Base-by-base conservation (phyloP, 2,113 vertebrate species). In the Enhydra lutris region DNA sequence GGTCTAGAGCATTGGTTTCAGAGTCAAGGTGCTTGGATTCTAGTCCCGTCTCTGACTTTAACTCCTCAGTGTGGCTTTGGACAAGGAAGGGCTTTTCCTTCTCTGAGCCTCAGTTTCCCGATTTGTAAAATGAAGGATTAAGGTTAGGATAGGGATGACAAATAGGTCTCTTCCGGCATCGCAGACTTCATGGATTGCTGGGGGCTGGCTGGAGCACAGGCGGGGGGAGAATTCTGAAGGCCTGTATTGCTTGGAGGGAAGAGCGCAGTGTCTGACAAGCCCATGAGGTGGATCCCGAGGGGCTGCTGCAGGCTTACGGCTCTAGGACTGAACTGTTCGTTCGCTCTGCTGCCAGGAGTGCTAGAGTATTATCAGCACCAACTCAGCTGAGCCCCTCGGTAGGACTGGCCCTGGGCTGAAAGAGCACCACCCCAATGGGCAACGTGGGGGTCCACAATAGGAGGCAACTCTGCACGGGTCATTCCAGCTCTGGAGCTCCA, bases 11-110 rank as follows among this genome's bases (percentile, higher is more conserved):
- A 71, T 23, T 80, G 20, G 9, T 89, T 69, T 79, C 52, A 69
- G 36, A 79, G 26, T n/a, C 20, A 34, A 50, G 39, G 18, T 8
- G 57, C n/a, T 96, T 55, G 47, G 15, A 71, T 55, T 90, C 42
- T 71, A 80, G n/a, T 18, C 81, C 9, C 45, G 29, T n/a, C 69
- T 80, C 87, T 84, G 63, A 69, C 74, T 81, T 91, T 81, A 84
- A 89, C 42, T 96, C 24, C 73, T 52, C 52, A 36, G n/a, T 63
- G 45, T n/a, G 42, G 52, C n/a, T 18, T 55, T 63, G 34, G 36
- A 34, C 7, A 57, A 67, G 31, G 63, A 67, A 18, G 26, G 42
- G 50, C 6, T 61, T 90, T 84, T n/a, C 71, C 47, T 65, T 74
- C 59, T 73, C 29, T 59, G 71, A 69, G 34, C 8, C 67, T 69